A percentile compares a stretch with the other conserved stretches of the same genome.
These are phyloP conservation scores for Micromussa lordhowensis DNA, from an alignment of 92 coral and sea anemone species.

Conservation along the genomic window DNA sequence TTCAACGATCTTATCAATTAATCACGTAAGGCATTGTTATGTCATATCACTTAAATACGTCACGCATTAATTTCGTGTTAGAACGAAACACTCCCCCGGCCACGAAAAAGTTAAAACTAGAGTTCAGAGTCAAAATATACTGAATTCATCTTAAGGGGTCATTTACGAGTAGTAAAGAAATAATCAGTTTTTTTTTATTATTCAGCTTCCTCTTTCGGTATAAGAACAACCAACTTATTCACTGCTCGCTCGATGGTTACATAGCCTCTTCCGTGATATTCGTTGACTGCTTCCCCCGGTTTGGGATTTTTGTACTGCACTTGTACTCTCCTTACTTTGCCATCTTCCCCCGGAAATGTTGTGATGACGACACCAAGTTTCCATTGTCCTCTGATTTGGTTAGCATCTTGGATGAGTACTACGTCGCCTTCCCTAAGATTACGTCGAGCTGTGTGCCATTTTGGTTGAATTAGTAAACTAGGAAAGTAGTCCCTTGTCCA, in stretches of 20 bases:
- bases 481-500: slow-evolving; percentile 11
- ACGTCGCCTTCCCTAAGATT: slow-evolving; percentile 39
- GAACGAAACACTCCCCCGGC: slow-evolving; percentile 1
- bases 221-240: slow-evolving; percentile 29
- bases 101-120: background rate
- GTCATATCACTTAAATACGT: no score
- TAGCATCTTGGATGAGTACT: slow-evolving; percentile 40
- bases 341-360: no score
- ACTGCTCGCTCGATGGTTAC: slow-evolving; percentile 35
- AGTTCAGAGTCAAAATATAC: background rate
- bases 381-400: slow-evolving; percentile 18
- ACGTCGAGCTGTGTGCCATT: slow-evolving; percentile 43
- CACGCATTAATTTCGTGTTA: no score
- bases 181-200: background rate
- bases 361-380: no score
- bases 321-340: no score
- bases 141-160: background rate
- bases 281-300: slow-evolving; percentile 14
- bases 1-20: no score
- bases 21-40: no score
- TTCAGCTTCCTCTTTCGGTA: slow-evolving; percentile 31
- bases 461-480: slow-evolving; percentile 35
- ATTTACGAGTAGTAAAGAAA: background rate
- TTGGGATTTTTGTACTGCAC: slow-evolving; percentile 6
- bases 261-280: slow-evolving; percentile 16